Conservation (phyloP, 2,888 invertebrate genomes). For the Halictus ligatus region DNA sequence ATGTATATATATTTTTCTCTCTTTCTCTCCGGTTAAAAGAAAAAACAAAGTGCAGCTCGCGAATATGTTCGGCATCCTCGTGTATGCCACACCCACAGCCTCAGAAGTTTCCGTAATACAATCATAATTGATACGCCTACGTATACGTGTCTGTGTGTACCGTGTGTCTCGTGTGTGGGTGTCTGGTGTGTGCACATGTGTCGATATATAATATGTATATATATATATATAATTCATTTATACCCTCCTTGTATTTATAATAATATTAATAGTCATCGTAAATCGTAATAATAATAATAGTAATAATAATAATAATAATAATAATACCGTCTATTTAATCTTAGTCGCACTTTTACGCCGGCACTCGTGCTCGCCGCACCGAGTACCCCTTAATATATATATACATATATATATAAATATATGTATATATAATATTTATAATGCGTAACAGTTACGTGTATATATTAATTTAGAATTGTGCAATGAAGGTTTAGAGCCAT, state of each 20-base stretch:
- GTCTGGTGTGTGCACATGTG: constrained; percentile 34
- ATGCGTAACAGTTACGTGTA: constrained; percentile 41
- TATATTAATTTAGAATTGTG: constrained; percentile 81
- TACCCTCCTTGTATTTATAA: constrained; percentile 67
- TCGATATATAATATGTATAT: constrained; percentile 30
- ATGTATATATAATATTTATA: constrained; percentile 49
- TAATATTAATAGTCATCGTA: constrained; percentile 32
- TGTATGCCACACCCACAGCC: constrained; percentile 78
- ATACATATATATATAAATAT: constrained; percentile 51
- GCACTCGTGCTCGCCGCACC: neutral
- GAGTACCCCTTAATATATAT: constrained; percentile 63
- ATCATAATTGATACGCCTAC: constrained; percentile 43
- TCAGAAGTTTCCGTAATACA: constrained; percentile 74
- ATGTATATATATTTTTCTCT: neutral
- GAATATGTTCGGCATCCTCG: constrained; percentile 63
- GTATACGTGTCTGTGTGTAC: constrained; percentile 12
- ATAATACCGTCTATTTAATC: constrained; percentile 66
- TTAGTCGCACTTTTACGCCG: constrained; percentile 55
- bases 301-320: constrained; percentile 45
- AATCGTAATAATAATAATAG: constrained; percentile 15
- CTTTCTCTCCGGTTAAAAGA: constrained; percentile 18
- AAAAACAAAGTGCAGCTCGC: constrained; percentile 60
- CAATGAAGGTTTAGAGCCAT: constrained; percentile 80
- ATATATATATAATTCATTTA: constrained; percentile 56
- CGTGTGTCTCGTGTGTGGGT: constrained; percentile 24